Percentiles rank a stretch among this genome's conserved stretches.
Conservation (phyloP, 2,888 invertebrate species). For the Stenurella melanura region DNA sequence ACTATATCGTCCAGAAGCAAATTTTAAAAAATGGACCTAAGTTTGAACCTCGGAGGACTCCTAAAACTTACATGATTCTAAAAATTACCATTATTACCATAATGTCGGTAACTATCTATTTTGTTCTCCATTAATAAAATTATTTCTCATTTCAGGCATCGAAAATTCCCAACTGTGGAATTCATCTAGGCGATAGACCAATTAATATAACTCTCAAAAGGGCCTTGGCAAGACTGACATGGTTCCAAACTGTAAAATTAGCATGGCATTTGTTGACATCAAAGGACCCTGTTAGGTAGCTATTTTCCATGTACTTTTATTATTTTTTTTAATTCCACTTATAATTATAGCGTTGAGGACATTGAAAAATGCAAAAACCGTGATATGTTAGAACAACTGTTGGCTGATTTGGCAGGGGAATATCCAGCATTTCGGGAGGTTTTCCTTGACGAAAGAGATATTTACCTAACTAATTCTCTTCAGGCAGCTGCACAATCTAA, state of each 20-base stretch:
- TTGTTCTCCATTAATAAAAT: too few relatives aligned
- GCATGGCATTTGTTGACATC: conserved; percentile 90
- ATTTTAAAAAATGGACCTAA: too few relatives aligned
- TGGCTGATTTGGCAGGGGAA: conserved; percentile 94
- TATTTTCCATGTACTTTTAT: background rate
- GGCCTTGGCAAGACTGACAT: conserved; percentile 88
- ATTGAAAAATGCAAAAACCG: conserved; percentile 95
- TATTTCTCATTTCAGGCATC: conserved; percentile 77
- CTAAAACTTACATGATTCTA: too few relatives aligned
- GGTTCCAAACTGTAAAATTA: conserved; percentile 92
- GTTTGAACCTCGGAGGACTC: too few relatives aligned
- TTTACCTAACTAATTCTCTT: conserved; percentile 91
- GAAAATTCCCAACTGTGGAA: conserved; percentile 85
- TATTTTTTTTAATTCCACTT: background rate
- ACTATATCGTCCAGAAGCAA: too few relatives aligned
- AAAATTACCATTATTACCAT: too few relatives aligned
- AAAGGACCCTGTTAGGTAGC: conserved; percentile 86
- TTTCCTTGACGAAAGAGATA: conserved; percentile 95
- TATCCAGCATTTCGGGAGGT: conserved; percentile 94
- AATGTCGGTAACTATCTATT: too few relatives aligned
- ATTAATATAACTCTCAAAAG: conserved; percentile 94
- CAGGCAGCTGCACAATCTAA: conserved; percentile 79
- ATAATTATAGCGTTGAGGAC: conserved; percentile 84
- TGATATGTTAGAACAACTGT: conserved; percentile 92
- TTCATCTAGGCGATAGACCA: conserved; percentile 95